phyloP scores from a whole-genome alignment of 1,140 invertebrate genomes.

The Cherax destructor region DNA sequence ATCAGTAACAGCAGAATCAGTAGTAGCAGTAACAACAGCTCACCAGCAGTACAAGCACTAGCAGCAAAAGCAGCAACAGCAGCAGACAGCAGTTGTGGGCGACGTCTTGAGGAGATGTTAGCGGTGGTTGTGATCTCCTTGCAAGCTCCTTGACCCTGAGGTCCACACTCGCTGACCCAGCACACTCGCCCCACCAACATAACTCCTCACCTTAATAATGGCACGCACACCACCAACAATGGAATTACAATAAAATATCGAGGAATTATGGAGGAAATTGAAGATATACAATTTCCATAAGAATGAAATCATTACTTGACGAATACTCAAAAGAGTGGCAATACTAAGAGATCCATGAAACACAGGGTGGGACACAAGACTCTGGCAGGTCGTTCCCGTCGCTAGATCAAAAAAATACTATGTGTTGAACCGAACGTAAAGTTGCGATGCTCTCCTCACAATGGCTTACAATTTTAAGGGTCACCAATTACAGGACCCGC shows the following conservation, averaged over 20 bases:
- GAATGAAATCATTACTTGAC: neutral
- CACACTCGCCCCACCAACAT: slow-evolving; percentile 30
- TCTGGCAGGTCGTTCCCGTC: neutral
- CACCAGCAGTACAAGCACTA: too few relatives aligned
- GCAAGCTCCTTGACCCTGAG: slow-evolving; percentile 5
- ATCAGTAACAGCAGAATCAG: neutral
- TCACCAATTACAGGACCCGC: neutral
- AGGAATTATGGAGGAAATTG: slow-evolving; percentile 6
- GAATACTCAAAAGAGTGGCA: neutral
- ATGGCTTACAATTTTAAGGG: neutral
- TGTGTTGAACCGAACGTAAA: neutral
- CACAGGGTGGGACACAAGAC: neutral
- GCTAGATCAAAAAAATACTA: neutral
- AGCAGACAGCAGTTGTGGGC: neutral
- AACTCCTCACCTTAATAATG: slow-evolving; percentile 24
- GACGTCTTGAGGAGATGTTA: neutral
- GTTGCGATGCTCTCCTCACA: neutral
- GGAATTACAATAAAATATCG: slow-evolving; percentile 33
- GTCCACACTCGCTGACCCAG: slow-evolving; percentile 19
- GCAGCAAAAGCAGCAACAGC: too few relatives aligned
- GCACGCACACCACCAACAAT: slow-evolving; percentile 27
- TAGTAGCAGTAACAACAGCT: neutral
- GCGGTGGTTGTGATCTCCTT: slow-evolving; percentile 21
- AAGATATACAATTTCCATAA: slow-evolving; percentile 25
- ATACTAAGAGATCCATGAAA: neutral